Percentiles rank a stretch among this genome's conserved stretches.
Evolutionary conservation across 53 echinoderm and acorn worm species (phyloP).

Genomic region (Crossaster papposus): DNA sequence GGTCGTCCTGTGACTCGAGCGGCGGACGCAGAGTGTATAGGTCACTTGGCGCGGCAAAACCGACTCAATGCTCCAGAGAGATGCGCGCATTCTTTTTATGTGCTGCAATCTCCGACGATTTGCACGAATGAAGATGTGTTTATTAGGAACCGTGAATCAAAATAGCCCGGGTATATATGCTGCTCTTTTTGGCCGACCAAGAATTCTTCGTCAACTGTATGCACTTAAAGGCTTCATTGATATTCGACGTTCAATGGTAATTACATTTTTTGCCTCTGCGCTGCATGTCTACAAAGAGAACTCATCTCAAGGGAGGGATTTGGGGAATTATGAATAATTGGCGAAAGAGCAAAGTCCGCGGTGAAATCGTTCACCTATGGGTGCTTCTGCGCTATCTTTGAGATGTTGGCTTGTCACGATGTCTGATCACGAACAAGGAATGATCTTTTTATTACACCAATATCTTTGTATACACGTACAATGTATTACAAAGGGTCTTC

Average conservation of each 20-base stretch:
- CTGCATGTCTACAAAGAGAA: neutral
- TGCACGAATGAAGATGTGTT: conserved; percentile 29
- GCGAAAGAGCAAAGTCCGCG: neutral
- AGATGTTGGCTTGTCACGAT: neutral
- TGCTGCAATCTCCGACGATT: conserved; percentile 33
- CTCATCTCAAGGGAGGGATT: neutral
- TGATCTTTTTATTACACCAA: neutral
- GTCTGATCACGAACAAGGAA: neutral
- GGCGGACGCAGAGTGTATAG: neutral
- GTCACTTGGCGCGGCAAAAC: neutral
- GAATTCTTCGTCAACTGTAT: conserved; percentile 8
- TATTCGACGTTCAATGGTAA: neutral
- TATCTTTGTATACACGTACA: neutral
- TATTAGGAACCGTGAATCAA: conserved; percentile 23
- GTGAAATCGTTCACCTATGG: conserved; percentile 4
- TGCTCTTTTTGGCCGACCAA: conserved; percentile 15
- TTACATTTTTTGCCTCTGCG: neutral
- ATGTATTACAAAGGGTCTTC: neutral
- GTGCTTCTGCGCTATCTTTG: neutral
- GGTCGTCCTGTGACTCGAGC: neutral
- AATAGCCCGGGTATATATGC: conserved; percentile 5
- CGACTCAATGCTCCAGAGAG: neutral
- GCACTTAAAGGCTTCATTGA: neutral
- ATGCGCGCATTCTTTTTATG: neutral
- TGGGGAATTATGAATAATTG: neutral